A percentile compares a stretch with the other conserved stretches of the same genome.
Conservation (phyloP, 2,113 vertebrate species). For the Cyprinus carpio region DNA sequence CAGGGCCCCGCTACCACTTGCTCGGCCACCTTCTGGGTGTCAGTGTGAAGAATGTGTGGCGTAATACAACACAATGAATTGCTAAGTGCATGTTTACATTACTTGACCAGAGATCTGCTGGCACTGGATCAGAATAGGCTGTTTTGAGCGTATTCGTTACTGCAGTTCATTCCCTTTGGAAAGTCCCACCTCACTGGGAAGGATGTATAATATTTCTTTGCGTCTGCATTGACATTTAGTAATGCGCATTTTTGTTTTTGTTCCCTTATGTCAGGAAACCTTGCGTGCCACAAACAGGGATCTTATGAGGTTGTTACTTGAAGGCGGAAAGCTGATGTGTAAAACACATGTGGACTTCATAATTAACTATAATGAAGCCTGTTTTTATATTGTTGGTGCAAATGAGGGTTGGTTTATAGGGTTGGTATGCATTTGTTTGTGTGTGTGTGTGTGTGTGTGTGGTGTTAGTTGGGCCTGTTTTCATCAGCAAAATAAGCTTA, state of each 20-base stretch:
- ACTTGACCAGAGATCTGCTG: not conserved
- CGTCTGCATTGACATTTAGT: not conserved
- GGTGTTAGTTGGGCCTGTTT: not conserved
- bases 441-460: not conserved
- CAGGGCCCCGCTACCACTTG: too few relatives aligned
- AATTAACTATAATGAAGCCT: not conserved
- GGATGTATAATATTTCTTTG: conserved; percentile 15
- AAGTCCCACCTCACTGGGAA: not conserved
- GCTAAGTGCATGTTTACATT: conserved; percentile 4
- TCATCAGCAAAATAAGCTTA: not conserved
- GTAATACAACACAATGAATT: not conserved
- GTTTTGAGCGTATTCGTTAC: conserved; percentile 6
- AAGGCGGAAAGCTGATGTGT: conserved; percentile 3
- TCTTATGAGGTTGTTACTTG: conserved; percentile 9
- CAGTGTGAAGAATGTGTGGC: not conserved
- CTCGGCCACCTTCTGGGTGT: not conserved
- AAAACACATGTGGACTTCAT: conserved; percentile 23
- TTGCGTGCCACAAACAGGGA: conserved; percentile 29
- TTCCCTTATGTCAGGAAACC: conserved; percentile 24
- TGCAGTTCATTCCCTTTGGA: conserved; percentile 14
- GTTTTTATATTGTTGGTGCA: not conserved
- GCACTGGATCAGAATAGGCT: conserved; percentile 10
- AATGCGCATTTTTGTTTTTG: conserved; percentile 1
- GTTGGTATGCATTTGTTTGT: not conserved
- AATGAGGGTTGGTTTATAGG: not conserved